Evolutionary conservation across 2,797 vertebrate genomes (phyloP), one percentile per base, ranked within the genome.

Genomic region (Threskiornis aethiopicus): DNA sequence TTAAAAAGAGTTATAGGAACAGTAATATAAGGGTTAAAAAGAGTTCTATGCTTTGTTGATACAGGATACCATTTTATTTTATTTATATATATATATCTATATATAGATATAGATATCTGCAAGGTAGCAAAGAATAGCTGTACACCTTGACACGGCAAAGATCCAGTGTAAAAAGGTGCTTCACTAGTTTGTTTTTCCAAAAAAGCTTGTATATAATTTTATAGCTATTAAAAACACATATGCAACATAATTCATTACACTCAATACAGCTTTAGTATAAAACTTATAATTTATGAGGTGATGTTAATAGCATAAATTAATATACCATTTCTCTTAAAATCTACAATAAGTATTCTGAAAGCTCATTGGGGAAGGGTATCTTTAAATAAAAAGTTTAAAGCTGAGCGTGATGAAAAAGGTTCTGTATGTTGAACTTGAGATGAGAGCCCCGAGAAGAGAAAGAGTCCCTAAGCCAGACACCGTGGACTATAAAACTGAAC

Each of bases 241-340:
- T 98, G 98, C 98, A 98, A 98, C 98, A 98, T 98, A 98, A 98
- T 98, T 98, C 98, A 98, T 98, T 98, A 98, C 98, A 98, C 98
- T 98, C 97, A 98, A 98, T 98, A 98, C 98, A 98, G 97, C 98
- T 98, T 98, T 98, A 98, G 98, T 98, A 98, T 98, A 98, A 98
- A 98, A 98, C 98, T 98, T 98, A 98, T 98, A 98, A 98, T 98
- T 98, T 98, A 98, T 98, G 98, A 98, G 98, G 98, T 98, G 98
- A 98, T 98, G 98, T 98, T 98, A 98, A 98, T 98, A 98, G 98
- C 98, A 98, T 98, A 98, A 98, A 98, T 98, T 98, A 98, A 98
- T 98, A 98, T 98, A 98, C 98, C 97, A 98, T 98, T 98, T 98
- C 97, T 98, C 97, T 98, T 98, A 97, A 98, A 98, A 98, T 98